Percentiles rank a stretch among this genome's conserved stretches.
These are phyloP conservation scores for Athene noctua DNA, from an alignment of 2,113 vertebrate genomes.

Conservation along the genomic window DNA sequence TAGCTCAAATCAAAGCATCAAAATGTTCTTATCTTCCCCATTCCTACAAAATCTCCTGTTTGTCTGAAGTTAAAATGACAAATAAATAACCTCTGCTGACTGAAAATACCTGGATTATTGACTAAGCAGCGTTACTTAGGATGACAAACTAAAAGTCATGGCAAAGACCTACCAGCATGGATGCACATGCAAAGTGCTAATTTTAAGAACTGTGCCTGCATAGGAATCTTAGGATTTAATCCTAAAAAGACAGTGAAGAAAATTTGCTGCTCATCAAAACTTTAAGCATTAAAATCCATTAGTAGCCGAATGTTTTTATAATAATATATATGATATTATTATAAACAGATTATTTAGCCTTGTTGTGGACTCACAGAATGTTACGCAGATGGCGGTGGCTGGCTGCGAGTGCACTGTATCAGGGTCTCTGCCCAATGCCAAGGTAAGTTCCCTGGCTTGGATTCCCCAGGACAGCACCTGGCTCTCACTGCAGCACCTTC, in stretches of 20 bases:
- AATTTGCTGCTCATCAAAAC: background rate
- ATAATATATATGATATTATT: background rate
- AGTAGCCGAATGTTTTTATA: background rate
- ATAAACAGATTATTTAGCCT: background rate
- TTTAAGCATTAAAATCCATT: background rate
- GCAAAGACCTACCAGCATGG: background rate
- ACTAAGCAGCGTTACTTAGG: background rate
- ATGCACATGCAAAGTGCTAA: background rate
- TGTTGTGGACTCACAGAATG: background rate
- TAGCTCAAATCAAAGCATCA: background rate
- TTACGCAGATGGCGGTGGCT: background rate
- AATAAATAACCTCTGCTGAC: constrained; percentile 6
- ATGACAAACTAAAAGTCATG: background rate
- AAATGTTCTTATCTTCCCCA: background rate
- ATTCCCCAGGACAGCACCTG: background rate
- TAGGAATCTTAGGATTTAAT: constrained; percentile 1
- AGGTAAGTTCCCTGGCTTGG: too few species aligned
- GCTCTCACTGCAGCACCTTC: background rate
- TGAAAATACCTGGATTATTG: background rate
- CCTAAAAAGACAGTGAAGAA: background rate
- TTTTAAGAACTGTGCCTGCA: background rate
- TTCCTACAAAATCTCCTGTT: background rate
- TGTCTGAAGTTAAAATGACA: background rate
- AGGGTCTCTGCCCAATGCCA: background rate
- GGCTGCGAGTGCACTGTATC: fast-evolving